Conservation (phyloP, 1,140 invertebrate genomes). For the Mamestra configurata region DNA sequence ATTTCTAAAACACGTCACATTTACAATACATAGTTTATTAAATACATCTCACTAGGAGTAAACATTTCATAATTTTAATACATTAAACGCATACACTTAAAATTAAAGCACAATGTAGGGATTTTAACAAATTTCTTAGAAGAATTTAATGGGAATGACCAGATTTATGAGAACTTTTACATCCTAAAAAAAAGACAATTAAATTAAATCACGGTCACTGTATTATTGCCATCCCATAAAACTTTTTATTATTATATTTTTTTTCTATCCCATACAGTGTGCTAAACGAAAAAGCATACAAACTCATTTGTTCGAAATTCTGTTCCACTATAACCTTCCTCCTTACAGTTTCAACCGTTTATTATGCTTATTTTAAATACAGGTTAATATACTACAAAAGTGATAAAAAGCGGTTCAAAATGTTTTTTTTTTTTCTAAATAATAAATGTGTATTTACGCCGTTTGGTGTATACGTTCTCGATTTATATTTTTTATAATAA, state of each 20-base stretch:
- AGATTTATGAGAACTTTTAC: too few species aligned
- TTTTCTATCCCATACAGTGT: too few species aligned
- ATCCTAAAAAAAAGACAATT: too few species aligned
- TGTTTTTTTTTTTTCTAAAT: neutral
- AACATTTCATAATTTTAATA: slow-evolving; percentile 3
- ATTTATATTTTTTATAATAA: neutral
- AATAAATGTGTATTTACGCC: slow-evolving; percentile 11
- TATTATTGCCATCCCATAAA: too few species aligned
- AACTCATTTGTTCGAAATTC: slow-evolving; percentile 1
- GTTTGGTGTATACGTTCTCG: neutral
- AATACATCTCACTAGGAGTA: slow-evolving; percentile 20
- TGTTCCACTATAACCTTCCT: neutral
- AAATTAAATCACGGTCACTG: too few species aligned
- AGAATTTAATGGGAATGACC: too few species aligned
- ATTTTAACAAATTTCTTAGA: too few species aligned
- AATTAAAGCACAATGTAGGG: neutral
- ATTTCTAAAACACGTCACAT: slow-evolving; percentile 18
- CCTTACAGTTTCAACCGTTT: neutral
- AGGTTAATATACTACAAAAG: slow-evolving; percentile 1
- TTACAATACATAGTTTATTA: slow-evolving; percentile 18
- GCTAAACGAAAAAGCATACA: slow-evolving; percentile 7
- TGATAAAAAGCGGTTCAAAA: neutral
- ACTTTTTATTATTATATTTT: too few species aligned
- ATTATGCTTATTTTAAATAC: neutral
- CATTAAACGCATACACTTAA: slow-evolving; percentile 25